A percentile compares a stretch with the other conserved stretches of the same genome.
Evolutionary conservation across 2,797 vertebrate species (phyloP).

Genomic region (Pampus argenteus): DNA sequence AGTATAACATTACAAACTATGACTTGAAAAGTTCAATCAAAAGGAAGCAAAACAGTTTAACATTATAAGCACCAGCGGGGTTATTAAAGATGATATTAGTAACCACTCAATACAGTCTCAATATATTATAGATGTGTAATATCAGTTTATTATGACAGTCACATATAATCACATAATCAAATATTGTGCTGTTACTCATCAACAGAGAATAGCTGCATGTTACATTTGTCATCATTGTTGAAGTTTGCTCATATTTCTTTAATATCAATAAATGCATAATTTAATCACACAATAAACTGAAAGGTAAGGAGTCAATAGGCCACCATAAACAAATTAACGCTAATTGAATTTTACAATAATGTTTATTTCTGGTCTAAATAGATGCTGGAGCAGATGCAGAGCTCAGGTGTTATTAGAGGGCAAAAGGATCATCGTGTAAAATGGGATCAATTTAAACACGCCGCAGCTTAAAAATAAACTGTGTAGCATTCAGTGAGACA

Average conservation of each 20-base stretch:
- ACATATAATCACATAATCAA: conserved; percentile 4
- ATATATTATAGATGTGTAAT: too few relatives aligned
- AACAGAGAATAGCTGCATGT: neutral
- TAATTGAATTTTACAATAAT: conserved; percentile 28
- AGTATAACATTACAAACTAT: neutral
- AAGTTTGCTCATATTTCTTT: neutral
- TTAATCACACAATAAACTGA: conserved; percentile 16
- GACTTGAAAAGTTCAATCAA: neutral
- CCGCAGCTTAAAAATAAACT: conserved; percentile 33
- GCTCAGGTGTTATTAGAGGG: conserved; percentile 15
- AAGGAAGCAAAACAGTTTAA: neutral
- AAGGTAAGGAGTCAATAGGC: conserved; percentile 6
- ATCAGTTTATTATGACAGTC: conserved; percentile 13
- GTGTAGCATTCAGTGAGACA: conserved; percentile 58
- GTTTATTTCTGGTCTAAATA: conserved; percentile 26
- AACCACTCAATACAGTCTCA: neutral
- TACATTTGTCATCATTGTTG: neutral
- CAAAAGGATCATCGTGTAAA: conserved; percentile 13
- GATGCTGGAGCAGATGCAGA: neutral
- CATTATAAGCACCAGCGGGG: neutral
- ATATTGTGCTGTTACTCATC: neutral
- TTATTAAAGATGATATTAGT: conserved; percentile 19
- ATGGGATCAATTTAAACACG: conserved; percentile 36
- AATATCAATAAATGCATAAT: neutral
- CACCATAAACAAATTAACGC: conserved; percentile 8